A percentile compares a stretch with the other conserved stretches of the same genome.
Conservation (phyloP, 2,113 vertebrate species). For the Leptosomus discolor region DNA sequence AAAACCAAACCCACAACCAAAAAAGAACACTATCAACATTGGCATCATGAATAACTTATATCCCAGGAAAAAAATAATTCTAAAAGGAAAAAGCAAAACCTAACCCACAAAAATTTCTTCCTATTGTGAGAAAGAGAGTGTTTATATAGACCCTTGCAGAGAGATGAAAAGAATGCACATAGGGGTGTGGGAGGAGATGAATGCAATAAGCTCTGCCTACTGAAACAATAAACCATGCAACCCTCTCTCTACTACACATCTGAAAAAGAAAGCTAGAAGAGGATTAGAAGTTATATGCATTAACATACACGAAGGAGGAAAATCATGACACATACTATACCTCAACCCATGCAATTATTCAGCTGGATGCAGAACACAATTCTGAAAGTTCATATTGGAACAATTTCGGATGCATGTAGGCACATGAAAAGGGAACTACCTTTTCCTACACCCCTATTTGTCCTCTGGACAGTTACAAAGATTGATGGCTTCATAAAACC, state of each 20-base stretch:
- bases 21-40: background rate
- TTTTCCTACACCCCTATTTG: background rate
- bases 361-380: background rate
- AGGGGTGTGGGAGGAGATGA: background rate
- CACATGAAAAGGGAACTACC: background rate
- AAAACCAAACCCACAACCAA: background rate
- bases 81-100: background rate
- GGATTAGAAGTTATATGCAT: slow-evolving; percentile 57
- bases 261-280: slow-evolving; percentile 52
- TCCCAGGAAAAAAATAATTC: background rate
- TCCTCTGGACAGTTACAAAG: background rate
- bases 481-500: slow-evolving; percentile 14
- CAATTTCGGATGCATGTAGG: background rate
- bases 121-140: background rate
- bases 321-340: background rate
- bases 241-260: background rate
- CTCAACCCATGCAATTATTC: slow-evolving; percentile 20
- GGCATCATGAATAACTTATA: background rate
- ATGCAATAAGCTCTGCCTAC: slow-evolving; percentile 30
- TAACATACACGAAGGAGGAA: background rate
- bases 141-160: background rate
- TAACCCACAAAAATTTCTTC: background rate
- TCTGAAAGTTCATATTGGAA: background rate
- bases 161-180: background rate
- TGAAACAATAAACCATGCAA: slow-evolving; percentile 43